phyloP scores from a whole-genome alignment of 37 sponge, comb jelly and placozoan genomes.

The Ephydatia muelleri region DNA sequence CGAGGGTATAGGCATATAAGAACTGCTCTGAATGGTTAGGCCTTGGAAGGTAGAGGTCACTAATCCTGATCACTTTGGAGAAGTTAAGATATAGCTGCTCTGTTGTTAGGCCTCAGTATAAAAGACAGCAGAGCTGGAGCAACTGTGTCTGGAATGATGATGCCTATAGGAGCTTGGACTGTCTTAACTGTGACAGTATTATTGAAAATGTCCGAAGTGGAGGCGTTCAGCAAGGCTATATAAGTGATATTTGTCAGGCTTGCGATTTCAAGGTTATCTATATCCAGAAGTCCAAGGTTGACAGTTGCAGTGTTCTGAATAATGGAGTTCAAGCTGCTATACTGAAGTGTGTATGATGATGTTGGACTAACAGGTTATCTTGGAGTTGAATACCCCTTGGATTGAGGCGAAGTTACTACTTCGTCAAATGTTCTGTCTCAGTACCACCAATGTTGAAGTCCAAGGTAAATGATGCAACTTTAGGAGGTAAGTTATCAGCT shows the following conservation, averaged over 20 bases:
- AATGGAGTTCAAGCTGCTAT: conserved; percentile 38
- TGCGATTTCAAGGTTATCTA: conserved; percentile 55
- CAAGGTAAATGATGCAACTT: conserved; percentile 41
- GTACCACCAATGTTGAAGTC: conserved; percentile 58
- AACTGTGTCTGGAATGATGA: conserved; percentile 51
- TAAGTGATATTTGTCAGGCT: conserved; percentile 39
- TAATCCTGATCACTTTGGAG: conserved; percentile 68
- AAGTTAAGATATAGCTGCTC: conserved; percentile 76
- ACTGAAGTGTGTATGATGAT: conserved; percentile 35
- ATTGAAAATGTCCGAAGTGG: conserved; percentile 57
- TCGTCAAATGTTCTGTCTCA: conserved; percentile 87
- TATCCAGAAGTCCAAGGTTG: conserved; percentile 52
- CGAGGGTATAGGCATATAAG: conserved; percentile 21
- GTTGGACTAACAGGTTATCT: conserved; percentile 33
- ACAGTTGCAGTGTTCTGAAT: conserved; percentile 45
- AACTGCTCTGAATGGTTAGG: conserved; percentile 59
- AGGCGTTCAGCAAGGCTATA: conserved; percentile 44
- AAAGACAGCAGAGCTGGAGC: conserved; percentile 66
- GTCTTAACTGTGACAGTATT: conserved; percentile 35
- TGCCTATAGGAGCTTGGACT: conserved; percentile 21
- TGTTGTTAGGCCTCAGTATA: conserved; percentile 66
- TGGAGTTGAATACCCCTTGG: conserved; percentile 45
- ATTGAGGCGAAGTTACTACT: conserved; percentile 18
- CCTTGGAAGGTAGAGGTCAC: conserved; percentile 46
- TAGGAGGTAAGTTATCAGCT: conserved; percentile 68